A percentile compares a stretch with the other conserved stretches of the same genome.
Conservation (phyloP, 2,888 invertebrate genomes). For the Enchytraeus crypticus region DNA sequence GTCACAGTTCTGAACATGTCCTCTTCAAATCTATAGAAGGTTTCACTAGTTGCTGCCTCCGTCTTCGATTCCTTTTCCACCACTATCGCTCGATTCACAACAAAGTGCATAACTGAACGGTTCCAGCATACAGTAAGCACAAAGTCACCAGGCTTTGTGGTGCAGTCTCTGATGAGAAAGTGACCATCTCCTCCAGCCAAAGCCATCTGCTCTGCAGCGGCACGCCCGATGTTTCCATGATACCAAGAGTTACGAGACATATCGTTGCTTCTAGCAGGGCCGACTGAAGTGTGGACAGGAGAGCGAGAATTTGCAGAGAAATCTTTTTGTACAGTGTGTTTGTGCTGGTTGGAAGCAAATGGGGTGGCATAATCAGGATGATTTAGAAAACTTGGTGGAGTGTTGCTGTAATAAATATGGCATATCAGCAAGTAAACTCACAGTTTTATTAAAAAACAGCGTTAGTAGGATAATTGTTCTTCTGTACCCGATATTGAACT, state of each 20-base stretch:
- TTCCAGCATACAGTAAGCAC: constrained; percentile 82
- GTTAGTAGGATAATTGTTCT: too few relatives aligned
- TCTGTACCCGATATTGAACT: background rate
- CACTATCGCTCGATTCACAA: constrained; percentile 61
- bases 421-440: background rate
- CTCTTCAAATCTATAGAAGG: constrained; percentile 87
- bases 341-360: too few relatives aligned
- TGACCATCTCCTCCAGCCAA: constrained; percentile 57
- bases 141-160: constrained; percentile 84
- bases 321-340: too few relatives aligned
- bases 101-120: constrained; percentile 75
- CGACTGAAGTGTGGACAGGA: background rate
- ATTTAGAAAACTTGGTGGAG: background rate
- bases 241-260: constrained; percentile 19
- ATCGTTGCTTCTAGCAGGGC: constrained; percentile 4
- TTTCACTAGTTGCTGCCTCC: constrained; percentile 40
- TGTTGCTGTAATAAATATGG: background rate
- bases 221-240: constrained; percentile 22
- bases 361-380: constrained; percentile 15
- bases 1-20: constrained; percentile 86
- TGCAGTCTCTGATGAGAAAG: constrained; percentile 83
- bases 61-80: constrained; percentile 20
- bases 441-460: too few relatives aligned
- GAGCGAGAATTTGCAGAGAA: background rate
- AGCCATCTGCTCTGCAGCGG: constrained; percentile 15